These are phyloP conservation scores for Megalopta genalis DNA, from an alignment of 1,140 invertebrate species.

Conservation along the genomic window DNA sequence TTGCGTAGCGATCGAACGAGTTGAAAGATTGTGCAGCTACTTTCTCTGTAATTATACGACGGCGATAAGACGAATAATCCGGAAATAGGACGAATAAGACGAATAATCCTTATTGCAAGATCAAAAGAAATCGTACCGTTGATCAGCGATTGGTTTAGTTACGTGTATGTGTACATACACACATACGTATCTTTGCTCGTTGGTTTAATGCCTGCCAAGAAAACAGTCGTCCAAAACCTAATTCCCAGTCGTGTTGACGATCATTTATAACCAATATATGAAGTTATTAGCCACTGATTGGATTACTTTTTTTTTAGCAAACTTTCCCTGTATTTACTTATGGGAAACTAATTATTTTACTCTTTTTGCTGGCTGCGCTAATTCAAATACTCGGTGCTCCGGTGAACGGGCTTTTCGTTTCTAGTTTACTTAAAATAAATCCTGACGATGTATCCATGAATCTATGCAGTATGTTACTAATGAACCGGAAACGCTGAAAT, in stretches of 20 bases:
- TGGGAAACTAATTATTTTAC: too few relatives aligned
- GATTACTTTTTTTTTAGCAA: too few relatives aligned
- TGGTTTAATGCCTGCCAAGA: conserved; percentile 24
- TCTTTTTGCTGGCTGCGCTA: too few relatives aligned
- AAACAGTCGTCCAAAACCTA: conserved; percentile 10
- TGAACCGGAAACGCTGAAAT: too few relatives aligned
- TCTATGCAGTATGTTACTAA: too few relatives aligned
- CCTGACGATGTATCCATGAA: too few relatives aligned
- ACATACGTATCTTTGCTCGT: conserved; percentile 4
- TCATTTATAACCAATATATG: conserved; percentile 9
- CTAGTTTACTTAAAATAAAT: too few relatives aligned
- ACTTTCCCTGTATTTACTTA: too few relatives aligned
- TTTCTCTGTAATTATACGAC: conserved; percentile 50
- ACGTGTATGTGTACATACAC: neutral
- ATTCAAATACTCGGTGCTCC: too few relatives aligned
- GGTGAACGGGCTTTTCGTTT: too few relatives aligned
- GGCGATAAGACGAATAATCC: conserved; percentile 26
- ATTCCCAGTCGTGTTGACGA: conserved; percentile 9
- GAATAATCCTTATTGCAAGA: conserved; percentile 42
- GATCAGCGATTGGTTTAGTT: neutral
- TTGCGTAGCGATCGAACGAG: neutral
- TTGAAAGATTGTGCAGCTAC: neutral
- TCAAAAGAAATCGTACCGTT: neutral
- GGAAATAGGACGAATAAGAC: conserved; percentile 30
- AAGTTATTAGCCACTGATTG: conserved; percentile 28